Evolutionary conservation across 2,888 invertebrate species (phyloP).

Genomic region (Azorinus chamasolen): DNA sequence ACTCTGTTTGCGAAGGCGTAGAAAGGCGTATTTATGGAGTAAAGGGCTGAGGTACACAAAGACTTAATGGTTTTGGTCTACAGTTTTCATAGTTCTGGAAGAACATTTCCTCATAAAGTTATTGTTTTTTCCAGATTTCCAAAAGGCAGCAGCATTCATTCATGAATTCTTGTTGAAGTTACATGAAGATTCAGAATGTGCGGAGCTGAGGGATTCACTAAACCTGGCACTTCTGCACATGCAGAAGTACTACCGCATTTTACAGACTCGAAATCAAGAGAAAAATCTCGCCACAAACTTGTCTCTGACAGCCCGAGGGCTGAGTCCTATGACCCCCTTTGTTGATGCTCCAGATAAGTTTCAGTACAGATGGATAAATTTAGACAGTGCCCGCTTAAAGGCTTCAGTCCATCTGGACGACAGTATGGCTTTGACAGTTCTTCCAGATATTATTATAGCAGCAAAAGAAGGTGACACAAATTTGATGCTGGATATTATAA

Average conservation of each 20-base stretch:
- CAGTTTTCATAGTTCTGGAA: too few relatives aligned
- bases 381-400: constrained; percentile 79
- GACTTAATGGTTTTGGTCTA: too few relatives aligned
- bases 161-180: constrained; percentile 85
- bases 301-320: constrained; percentile 81
- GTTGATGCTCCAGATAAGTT: constrained; percentile 85
- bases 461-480: constrained; percentile 81
- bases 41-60: too few relatives aligned
- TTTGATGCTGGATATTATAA: constrained; percentile 77
- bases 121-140: constrained; percentile 81
- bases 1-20: too few relatives aligned
- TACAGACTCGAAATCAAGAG: constrained; percentile 79
- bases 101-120: too few relatives aligned
- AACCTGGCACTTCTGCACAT: constrained; percentile 85
- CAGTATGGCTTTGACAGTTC: constrained; percentile 73
- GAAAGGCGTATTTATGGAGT: too few relatives aligned
- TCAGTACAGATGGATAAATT: constrained; percentile 84
- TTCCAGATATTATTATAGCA: constrained; percentile 81
- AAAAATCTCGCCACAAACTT: constrained; percentile 76
- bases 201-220: constrained; percentile 85
- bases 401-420: constrained; percentile 74
- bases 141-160: constrained; percentile 85
- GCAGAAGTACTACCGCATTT: constrained; percentile 84
- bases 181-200: constrained; percentile 85
- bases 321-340: constrained; percentile 86